Evolutionary conservation across 2,888 invertebrate genomes (phyloP).

Genomic region (Aleiodes leptofemur): DNA sequence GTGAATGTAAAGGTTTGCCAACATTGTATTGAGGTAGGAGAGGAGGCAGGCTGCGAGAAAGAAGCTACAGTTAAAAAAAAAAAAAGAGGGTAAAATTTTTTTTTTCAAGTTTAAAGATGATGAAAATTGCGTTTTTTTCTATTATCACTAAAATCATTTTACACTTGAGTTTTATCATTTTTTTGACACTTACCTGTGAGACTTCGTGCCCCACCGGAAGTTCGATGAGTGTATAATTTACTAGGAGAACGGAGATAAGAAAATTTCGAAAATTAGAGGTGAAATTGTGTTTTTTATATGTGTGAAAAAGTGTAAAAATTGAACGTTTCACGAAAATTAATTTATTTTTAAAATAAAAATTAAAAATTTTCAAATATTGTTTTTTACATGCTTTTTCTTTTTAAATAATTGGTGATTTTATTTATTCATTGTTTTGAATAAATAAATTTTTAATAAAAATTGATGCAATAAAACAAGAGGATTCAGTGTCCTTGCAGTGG

Average conservation of each 20-base stretch:
- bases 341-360: too few species aligned
- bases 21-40: constrained; percentile 8
- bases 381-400: too few species aligned
- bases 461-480: too few species aligned
- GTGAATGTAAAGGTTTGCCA: neutral
- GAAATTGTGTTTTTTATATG: too few species aligned
- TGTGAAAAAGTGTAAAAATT: too few species aligned
- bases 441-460: too few species aligned
- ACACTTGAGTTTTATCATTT: constrained; percentile 37
- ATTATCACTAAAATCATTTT: neutral
- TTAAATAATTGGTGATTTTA: too few species aligned
- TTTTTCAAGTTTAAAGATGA: constrained; percentile 66
- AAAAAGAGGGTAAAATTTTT: constrained; percentile 61
- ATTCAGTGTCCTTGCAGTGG: too few species aligned
- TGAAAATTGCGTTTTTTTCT: neutral
- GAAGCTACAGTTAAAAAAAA: neutral
- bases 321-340: too few species aligned
- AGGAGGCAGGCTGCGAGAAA: constrained; percentile 11
- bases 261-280: too few species aligned
- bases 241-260: neutral
- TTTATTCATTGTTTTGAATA: too few species aligned
- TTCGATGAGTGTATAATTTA: constrained; percentile 31
- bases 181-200: constrained; percentile 68
- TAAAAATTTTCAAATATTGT: too few species aligned
- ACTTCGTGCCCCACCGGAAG: constrained; percentile 51